phyloP scores from a whole-genome alignment of 2,797 vertebrate species.

The Nannoperca australis region DNA sequence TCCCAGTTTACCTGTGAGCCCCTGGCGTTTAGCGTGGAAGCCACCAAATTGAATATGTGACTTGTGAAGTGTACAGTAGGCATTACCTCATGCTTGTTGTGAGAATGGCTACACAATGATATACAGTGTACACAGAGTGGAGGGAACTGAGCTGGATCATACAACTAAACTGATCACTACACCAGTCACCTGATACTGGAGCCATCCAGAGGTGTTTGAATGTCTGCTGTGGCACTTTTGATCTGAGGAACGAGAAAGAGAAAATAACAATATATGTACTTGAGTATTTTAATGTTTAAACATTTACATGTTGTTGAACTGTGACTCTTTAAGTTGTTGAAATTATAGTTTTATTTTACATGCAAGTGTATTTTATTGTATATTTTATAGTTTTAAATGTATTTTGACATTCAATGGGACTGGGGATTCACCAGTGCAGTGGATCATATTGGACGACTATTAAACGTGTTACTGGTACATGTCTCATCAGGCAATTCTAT shows the following conservation, averaged over 20 bases:
- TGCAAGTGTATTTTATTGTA: constrained; percentile 48
- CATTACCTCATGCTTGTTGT: neutral
- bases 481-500: neutral
- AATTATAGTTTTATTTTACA: constrained; percentile 54
- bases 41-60: constrained; percentile 20
- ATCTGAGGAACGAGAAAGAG: constrained; percentile 18
- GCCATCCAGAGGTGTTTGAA: constrained; percentile 50
- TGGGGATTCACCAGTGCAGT: constrained; percentile 21
- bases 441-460: constrained; percentile 16
- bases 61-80: constrained; percentile 3
- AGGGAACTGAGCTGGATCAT: constrained; percentile 2
- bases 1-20: constrained; percentile 20
- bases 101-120: constrained; percentile 4
- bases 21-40: constrained; percentile 12
- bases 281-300: constrained; percentile 27
- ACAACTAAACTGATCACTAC: constrained; percentile 1
- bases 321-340: constrained; percentile 57
- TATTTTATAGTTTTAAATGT: constrained; percentile 44
- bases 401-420: constrained; percentile 28
- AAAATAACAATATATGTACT: constrained; percentile 3
- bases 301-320: constrained; percentile 45
- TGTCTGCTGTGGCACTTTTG: constrained; percentile 67
- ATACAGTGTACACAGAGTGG: neutral
- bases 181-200: constrained; percentile 34
- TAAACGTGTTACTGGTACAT: constrained; percentile 28